phyloP scores from a whole-genome alignment of 1,140 invertebrate genomes.

The Apocrypta bakeri region DNA sequence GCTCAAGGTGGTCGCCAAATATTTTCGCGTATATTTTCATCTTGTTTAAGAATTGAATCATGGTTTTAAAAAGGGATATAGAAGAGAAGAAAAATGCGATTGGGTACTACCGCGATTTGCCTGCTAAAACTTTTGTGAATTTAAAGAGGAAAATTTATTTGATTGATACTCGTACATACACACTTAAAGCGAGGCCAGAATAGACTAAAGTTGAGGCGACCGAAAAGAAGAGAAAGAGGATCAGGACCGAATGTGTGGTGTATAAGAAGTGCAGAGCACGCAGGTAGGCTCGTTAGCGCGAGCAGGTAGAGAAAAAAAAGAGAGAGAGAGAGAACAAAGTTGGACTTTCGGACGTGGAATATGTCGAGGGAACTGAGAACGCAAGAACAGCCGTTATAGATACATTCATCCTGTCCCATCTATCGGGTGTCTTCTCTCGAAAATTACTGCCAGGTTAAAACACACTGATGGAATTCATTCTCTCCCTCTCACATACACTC shows the following conservation, averaged over 20 bases:
- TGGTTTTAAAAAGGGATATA: background rate
- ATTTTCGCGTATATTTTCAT: conserved; percentile 6
- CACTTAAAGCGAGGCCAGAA: background rate
- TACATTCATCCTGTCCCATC: conserved; percentile 48
- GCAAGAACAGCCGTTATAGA: background rate
- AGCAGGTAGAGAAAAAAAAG: conserved; percentile 67
- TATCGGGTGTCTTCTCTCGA: conserved; percentile 64
- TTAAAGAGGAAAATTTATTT: conserved; percentile 35
- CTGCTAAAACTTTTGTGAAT: background rate
- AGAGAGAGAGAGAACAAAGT: conserved; percentile 55
- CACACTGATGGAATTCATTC: conserved; percentile 7
- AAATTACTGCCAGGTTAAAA: conserved; percentile 30
- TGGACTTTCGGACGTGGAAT: conserved; percentile 65
- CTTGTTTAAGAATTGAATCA: background rate
- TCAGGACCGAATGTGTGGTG: conserved; percentile 56
- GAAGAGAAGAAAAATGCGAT: background rate
- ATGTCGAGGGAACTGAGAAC: conserved; percentile 49
- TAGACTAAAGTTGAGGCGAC: background rate
- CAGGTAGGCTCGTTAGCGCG: conserved; percentile 73
- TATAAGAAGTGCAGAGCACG: conserved; percentile 65
- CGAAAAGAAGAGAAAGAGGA: conserved; percentile 31
- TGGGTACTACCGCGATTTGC: background rate
- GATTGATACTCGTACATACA: background rate
- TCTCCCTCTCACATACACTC: background rate
- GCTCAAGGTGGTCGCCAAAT: conserved; percentile 9